Base-by-base conservation (phyloP, 1,140 invertebrate genomes). In the Rhyzopertha dominica region DNA sequence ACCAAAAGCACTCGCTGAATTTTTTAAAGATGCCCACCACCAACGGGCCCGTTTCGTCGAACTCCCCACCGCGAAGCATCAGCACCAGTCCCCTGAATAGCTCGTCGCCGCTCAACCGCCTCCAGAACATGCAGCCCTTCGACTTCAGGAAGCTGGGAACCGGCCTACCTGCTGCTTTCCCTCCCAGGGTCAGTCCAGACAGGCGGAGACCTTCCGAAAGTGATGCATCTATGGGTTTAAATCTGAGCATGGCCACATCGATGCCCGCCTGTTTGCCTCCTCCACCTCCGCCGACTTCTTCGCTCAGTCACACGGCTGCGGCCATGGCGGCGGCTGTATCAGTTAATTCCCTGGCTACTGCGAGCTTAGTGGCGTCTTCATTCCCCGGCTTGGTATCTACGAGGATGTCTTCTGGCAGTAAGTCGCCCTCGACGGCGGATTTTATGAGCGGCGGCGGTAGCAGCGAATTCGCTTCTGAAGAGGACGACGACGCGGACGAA, bases 71-170 rank as follows among this genome's bases (percentile, higher is more conserved):
- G 10, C 63, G 56, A 34, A 67, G 51, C 30, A 58, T 76, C 34
- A 68, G 70, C 30, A 74, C 62, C 30, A 74, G 69, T 57, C 73
- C 74, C 57, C 72, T 74, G 47, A 63, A 74, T 23, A 74, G 74
- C 53, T 76, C 74, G 53, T 90, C 89, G 4, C 88, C 92, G 1
- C 71, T 95, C 22, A 93, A 87, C 65, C 79, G 89, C 58, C 71
- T 95, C 16, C 90, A 95, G 69, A 94, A 83, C 56, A 95, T 96
- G 91, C 90, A 95, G 64, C 91, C 91, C 1, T 94, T 93, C 65
- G 91, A 95, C 65, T 95, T 89, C 62, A 79, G 90, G 13, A 88
- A 90, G 61, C 74, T 87, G 28, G 75, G 77, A 37, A 70, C 74
- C 41, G 67, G 73, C 62, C 53, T 74, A 66, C n/a, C n/a, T n/a